Evolutionary conservation across 2,797 vertebrate genomes (phyloP).

Genomic region (Phrynocephalus guinanensis): DNA sequence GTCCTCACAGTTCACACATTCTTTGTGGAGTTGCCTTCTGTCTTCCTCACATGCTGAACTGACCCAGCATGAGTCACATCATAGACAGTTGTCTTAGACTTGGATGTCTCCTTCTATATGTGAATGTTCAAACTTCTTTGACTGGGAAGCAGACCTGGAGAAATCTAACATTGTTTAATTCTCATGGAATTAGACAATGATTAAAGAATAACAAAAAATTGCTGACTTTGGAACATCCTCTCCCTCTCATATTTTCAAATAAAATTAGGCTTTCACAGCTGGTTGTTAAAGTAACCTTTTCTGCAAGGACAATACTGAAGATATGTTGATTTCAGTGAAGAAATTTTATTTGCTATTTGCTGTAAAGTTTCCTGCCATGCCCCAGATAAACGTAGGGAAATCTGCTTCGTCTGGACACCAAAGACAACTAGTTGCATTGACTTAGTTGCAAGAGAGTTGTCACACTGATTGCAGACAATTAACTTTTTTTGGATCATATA

Average conservation of each 20-base stretch:
- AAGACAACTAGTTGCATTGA: neutral
- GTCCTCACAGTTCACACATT: no score
- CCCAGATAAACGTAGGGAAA: neutral
- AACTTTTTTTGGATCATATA: neutral
- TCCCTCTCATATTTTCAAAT: conserved; percentile 31
- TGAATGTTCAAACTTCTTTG: neutral
- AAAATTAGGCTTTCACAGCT: neutral
- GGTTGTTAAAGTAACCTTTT: conserved; percentile 7
- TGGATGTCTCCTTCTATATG: neutral
- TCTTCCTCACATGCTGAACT: neutral
- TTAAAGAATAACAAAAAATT: conserved; percentile 46
- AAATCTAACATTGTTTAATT: conserved; percentile 51
- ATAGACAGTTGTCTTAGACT: neutral
- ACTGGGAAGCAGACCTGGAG: conserved; percentile 44
- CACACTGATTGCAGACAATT: neutral
- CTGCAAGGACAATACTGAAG: conserved; percentile 6
- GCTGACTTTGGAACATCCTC: conserved; percentile 58
- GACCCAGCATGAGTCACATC: neutral
- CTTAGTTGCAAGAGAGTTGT: neutral
- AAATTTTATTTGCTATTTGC: neutral
- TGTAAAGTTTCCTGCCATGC: neutral
- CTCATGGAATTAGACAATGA: conserved; percentile 58
- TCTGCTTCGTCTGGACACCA: neutral
- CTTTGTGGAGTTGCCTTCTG: no score
- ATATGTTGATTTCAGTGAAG: conserved; percentile 27